These are phyloP conservation scores for Pherbina coryleti DNA, from an alignment of 2,888 invertebrate species.

Conservation along the genomic window DNA sequence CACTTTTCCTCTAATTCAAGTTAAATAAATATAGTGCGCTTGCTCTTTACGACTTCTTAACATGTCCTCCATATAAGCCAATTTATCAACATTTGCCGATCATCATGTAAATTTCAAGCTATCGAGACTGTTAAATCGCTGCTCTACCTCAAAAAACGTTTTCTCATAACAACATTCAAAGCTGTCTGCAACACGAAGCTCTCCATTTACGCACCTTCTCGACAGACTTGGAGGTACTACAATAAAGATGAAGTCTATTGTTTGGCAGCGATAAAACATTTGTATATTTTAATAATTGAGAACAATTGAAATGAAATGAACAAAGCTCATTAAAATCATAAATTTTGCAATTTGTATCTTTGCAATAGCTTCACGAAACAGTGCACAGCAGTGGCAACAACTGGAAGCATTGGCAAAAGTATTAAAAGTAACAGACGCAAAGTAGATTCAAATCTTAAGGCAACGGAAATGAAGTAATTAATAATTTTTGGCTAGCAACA, in stretches of 20 bases:
- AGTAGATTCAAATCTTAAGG: conserved; percentile 24
- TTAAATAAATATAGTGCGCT: not conserved
- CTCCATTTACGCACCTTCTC: not conserved
- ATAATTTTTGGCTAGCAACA: conserved; percentile 12
- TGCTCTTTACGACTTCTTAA: too few species aligned
- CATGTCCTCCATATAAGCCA: not conserved
- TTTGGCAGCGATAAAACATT: conserved; percentile 24
- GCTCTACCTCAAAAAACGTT: not conserved
- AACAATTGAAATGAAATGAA: conserved; percentile 25
- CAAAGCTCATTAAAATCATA: conserved; percentile 34
- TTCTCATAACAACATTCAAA: not conserved
- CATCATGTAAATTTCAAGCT: conserved; percentile 18
- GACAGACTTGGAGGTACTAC: not conserved
- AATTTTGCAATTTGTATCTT: conserved; percentile 9
- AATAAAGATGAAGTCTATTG: conserved; percentile 30
- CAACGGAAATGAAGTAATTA: conserved; percentile 31
- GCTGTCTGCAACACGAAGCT: not conserved
- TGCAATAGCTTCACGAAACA: not conserved
- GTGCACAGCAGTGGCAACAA: not conserved
- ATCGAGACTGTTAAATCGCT: not conserved
- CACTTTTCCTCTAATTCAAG: not conserved
- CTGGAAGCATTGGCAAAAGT: not conserved
- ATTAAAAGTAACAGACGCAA: not conserved
- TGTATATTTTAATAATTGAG: conserved; percentile 8
- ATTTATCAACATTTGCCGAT: not conserved